These are phyloP conservation scores for Microplitis deprimator DNA, from an alignment of 2,888 invertebrate species.

Conservation along the genomic window DNA sequence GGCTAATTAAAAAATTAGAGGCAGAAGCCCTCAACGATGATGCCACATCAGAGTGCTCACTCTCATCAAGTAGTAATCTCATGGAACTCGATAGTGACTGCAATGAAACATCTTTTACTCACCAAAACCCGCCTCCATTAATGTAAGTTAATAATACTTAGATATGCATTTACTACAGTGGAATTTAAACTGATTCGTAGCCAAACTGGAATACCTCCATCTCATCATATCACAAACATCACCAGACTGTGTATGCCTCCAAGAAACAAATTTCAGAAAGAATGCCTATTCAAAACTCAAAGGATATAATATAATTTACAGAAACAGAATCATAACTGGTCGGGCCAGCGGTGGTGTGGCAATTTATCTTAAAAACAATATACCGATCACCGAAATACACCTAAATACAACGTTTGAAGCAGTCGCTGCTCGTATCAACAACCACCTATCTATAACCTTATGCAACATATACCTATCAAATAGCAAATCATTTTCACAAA, in stretches of 20 bases:
- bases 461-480: conserved; percentile 41
- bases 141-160: background rate
- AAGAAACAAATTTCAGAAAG: background rate
- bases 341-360: background rate
- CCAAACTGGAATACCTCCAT: background rate
- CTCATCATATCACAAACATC: background rate
- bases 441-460: too few relatives aligned
- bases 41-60: too few relatives aligned
- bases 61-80: too few relatives aligned
- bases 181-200: background rate
- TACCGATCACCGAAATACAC: too few relatives aligned
- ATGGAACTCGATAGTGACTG: too few relatives aligned
- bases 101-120: too few relatives aligned
- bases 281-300: background rate
- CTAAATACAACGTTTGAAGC: too few relatives aligned
- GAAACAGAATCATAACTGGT: background rate
- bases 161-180: background rate
- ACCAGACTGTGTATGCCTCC: background rate
- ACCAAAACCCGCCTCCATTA: too few relatives aligned
- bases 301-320: background rate
- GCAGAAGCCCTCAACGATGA: too few relatives aligned
- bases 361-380: too few relatives aligned
- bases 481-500: background rate
- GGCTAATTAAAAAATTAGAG: too few relatives aligned
- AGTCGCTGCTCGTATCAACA: too few relatives aligned